A percentile compares a stretch with the other conserved stretches of the same genome.
These are phyloP conservation scores for Cacoxenus indagator DNA, from an alignment of 2,888 invertebrate genomes.

Conservation along the genomic window DNA sequence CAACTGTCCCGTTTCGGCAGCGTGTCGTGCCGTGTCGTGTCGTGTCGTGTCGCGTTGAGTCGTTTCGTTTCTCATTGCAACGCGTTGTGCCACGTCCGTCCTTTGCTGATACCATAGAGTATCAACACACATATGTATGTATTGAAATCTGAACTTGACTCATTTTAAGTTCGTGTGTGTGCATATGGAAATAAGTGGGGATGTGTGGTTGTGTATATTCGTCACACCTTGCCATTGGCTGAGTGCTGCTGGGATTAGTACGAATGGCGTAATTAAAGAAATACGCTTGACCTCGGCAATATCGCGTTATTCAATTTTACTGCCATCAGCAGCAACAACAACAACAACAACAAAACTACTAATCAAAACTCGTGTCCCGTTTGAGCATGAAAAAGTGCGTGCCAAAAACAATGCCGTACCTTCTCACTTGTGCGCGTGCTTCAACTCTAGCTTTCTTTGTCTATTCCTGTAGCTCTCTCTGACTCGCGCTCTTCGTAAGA, in stretches of 20 bases:
- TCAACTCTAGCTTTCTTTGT: not conserved
- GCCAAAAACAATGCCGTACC: too few species aligned
- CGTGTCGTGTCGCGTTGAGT: too few species aligned
- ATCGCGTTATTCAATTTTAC: too few species aligned
- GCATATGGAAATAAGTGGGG: not conserved
- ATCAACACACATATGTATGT: not conserved
- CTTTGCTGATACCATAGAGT: too few species aligned
- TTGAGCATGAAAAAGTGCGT: too few species aligned
- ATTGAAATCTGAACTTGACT: not conserved
- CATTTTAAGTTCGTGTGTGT: not conserved
- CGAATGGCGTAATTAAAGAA: too few species aligned
- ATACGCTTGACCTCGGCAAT: too few species aligned
- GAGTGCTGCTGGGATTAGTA: too few species aligned
- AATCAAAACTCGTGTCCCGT: too few species aligned
- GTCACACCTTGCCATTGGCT: not conserved
- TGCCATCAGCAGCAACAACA: too few species aligned
- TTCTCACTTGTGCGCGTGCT: not conserved
- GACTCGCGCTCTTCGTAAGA: slow-evolving; percentile 30
- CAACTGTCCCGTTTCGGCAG: not conserved
- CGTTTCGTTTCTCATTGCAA: not conserved
- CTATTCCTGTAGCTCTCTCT: slow-evolving; percentile 10
- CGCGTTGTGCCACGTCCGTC: too few species aligned
- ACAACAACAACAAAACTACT: too few species aligned
- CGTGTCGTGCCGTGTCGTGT: not conserved
- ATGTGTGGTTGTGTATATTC: not conserved